Conservation (phyloP, 1,140 invertebrate genomes). For the Achroia grisella region DNA sequence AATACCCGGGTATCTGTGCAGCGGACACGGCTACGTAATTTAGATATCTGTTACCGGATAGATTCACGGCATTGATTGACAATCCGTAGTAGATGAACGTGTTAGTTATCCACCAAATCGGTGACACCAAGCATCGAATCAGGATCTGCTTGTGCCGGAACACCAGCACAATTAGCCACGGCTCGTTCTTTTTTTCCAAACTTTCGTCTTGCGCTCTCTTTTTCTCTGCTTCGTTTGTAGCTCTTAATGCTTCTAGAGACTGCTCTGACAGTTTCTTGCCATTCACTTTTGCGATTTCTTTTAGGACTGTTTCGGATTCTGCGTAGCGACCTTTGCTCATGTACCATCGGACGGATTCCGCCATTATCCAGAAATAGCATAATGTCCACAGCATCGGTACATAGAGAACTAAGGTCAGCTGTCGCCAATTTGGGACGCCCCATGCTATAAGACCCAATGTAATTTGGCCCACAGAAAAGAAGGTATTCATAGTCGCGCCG, state of each 20-base stretch:
- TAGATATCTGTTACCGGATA: constrained; percentile 78
- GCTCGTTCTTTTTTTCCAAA: constrained; percentile 16
- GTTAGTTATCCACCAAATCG: constrained; percentile 80
- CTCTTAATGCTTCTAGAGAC: constrained; percentile 56
- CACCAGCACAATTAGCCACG: constrained; percentile 69
- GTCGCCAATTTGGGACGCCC: constrained; percentile 80
- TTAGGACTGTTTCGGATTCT: constrained; percentile 77
- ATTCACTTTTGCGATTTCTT: constrained; percentile 79
- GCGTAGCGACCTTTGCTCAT: constrained; percentile 81
- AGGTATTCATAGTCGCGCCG: constrained; percentile 79
- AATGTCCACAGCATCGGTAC: constrained; percentile 78
- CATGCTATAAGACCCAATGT: constrained; percentile 79
- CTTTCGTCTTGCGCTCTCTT: constrained; percentile 24
- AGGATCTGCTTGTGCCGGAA: constrained; percentile 74
- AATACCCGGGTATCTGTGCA: constrained; percentile 82
- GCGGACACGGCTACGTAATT: constrained; percentile 80
- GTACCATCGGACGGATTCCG: constrained; percentile 86
- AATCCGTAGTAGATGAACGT: constrained; percentile 81
- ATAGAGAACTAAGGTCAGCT: constrained; percentile 79
- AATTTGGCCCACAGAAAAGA: constrained; percentile 82
- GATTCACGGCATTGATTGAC: constrained; percentile 77
- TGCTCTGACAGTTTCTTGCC: constrained; percentile 72
- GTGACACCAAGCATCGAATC: constrained; percentile 77
- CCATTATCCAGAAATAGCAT: constrained; percentile 75
- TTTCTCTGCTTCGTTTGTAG: constrained; percentile 31